These are phyloP conservation scores for Stigmatopora argus DNA, from an alignment of 2,113 vertebrate species.

Conservation along the genomic window DNA sequence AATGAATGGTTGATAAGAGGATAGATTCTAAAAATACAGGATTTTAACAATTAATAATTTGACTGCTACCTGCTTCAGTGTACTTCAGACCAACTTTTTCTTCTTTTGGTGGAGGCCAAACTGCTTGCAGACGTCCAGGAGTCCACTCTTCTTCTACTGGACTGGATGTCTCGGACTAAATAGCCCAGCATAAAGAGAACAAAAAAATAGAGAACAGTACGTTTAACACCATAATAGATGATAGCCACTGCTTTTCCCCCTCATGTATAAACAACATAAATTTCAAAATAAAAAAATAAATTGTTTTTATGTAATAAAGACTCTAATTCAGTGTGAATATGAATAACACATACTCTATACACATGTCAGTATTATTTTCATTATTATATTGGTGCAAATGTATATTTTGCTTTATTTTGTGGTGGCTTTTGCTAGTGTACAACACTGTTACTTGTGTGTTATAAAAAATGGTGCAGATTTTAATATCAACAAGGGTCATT, in stretches of 20 bases:
- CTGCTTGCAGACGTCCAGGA: slow-evolving; percentile 85
- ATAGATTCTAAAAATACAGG: no score
- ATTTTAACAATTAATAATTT: no score
- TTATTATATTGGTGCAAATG: no score
- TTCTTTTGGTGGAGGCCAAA: slow-evolving; percentile 93
- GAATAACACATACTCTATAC: no score
- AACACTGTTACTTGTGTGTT: no score
- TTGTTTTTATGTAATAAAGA: no score
- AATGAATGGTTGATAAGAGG: no score
- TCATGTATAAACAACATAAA: background rate
- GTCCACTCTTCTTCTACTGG: slow-evolving; percentile 80
- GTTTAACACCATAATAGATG: background rate
- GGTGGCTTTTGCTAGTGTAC: background rate
- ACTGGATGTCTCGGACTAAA: slow-evolving; percentile 34
- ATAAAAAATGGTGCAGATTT: no score
- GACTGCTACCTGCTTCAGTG: slow-evolving; percentile 88
- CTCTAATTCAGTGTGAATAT: no score
- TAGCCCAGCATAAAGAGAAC: background rate
- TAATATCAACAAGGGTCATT: no score
- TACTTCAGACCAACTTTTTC: slow-evolving; percentile 93
- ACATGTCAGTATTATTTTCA: no score
- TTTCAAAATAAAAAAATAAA: no score
- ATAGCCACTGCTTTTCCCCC: background rate
- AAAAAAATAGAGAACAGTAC: background rate
- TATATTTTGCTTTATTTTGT: background rate